Evolutionary conservation across 1,140 invertebrate species (phyloP).

Genomic region (Drosophila repletoides): DNA sequence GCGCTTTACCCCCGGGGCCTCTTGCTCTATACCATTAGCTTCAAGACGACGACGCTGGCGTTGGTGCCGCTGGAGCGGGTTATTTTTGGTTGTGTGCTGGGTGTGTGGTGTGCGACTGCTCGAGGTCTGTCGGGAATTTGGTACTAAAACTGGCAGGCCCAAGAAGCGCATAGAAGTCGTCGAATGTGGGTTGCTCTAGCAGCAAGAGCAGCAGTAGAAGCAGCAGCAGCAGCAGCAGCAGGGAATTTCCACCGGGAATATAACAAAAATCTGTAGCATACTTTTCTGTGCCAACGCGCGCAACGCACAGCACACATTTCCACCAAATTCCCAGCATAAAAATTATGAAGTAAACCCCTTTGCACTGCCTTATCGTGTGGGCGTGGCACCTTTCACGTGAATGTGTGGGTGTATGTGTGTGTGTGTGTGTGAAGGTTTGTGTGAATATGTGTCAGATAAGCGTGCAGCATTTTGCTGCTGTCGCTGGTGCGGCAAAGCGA

Average conservation of each 20-base stretch:
- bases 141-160: slow-evolving; percentile 59
- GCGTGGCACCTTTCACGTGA: slow-evolving; percentile 19
- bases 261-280: slow-evolving; percentile 39
- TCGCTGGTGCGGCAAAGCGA: slow-evolving; percentile 43
- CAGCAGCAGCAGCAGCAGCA: neutral
- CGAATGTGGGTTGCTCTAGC: slow-evolving; percentile 62
- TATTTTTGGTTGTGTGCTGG: slow-evolving; percentile 54
- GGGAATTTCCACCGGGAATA: neutral
- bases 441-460: slow-evolving; percentile 63
- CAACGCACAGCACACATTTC: slow-evolving; percentile 32
- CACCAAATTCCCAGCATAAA: slow-evolving; percentile 32
- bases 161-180: slow-evolving; percentile 46
- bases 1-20: slow-evolving; percentile 53
- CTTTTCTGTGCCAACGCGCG: slow-evolving; percentile 36
- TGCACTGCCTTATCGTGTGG: slow-evolving; percentile 51
- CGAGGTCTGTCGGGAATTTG: slow-evolving; percentile 48
- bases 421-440: slow-evolving; percentile 32
- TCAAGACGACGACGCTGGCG: slow-evolving; percentile 54
- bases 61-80: slow-evolving; percentile 43
- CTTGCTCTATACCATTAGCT: slow-evolving; percentile 67
- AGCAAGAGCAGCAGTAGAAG: neutral
- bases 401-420: slow-evolving; percentile 1
- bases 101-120: slow-evolving; percentile 49
- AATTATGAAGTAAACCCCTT: slow-evolving; percentile 67
- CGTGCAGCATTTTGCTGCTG: slow-evolving; percentile 57